Evolutionary conservation across 2,113 vertebrate species (phyloP).

Genomic region (Oryzias melastigma): DNA sequence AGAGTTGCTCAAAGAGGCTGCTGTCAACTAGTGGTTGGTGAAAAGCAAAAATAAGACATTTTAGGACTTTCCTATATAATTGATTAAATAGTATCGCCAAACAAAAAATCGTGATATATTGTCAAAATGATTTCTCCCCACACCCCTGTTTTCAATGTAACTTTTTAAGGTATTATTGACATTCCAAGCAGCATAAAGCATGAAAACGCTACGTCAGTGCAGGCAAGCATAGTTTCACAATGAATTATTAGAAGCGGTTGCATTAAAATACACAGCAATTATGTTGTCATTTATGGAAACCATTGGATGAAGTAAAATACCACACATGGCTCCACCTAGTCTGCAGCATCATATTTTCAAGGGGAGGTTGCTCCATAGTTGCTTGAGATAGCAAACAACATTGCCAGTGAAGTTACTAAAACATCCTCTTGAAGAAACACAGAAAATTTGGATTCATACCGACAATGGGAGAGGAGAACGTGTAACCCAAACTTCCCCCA

Average conservation of each 20-base stretch:
- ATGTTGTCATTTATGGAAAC: constrained; percentile 33
- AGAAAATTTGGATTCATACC: not conserved
- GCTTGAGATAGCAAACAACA: constrained; percentile 5
- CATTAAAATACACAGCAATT: constrained; percentile 17
- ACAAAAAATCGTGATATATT: not conserved
- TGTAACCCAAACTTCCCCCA: constrained; percentile 35
- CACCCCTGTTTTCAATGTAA: not conserved
- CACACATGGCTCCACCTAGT: constrained; percentile 3
- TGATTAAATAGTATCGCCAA: not conserved
- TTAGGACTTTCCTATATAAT: too few species aligned
- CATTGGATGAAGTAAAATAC: constrained; percentile 19
- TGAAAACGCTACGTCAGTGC: not conserved
- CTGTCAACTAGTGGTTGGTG: too few species aligned
- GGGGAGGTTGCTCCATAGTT: constrained; percentile 20
- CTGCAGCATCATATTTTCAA: constrained; percentile 9
- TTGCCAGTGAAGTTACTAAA: not conserved
- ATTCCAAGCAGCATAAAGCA: not conserved
- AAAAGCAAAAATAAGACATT: too few species aligned
- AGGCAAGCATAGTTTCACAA: constrained; percentile 6
- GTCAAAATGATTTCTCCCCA: not conserved
- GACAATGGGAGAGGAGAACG: not conserved
- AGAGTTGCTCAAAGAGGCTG: too few species aligned
- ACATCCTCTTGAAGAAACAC: not conserved
- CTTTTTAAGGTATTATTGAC: not conserved
- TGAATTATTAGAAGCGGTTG: constrained; percentile 9